These are phyloP conservation scores for Physeter macrocephalus DNA, from an alignment of 2,113 vertebrate species.

Conservation along the genomic window DNA sequence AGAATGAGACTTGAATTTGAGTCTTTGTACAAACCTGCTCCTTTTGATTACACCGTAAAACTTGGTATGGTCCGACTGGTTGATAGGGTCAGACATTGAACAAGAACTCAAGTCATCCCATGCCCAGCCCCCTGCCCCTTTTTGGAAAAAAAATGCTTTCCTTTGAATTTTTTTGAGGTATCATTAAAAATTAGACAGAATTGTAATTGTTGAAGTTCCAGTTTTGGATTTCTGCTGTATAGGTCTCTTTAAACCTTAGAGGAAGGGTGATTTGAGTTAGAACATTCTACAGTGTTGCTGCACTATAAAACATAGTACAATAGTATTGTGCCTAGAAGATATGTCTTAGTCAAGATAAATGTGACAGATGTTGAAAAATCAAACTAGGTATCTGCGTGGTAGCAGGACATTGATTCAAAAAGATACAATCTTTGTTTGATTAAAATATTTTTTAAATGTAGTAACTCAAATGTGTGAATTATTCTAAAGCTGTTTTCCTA, in stretches of 20 bases:
- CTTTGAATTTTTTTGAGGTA: not conserved
- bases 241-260: not conserved
- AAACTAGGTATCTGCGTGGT: not conserved
- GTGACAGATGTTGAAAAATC: not conserved
- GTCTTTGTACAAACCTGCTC: not conserved
- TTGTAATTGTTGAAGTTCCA: constrained; percentile 16
- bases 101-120: not conserved
- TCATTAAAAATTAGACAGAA: constrained; percentile 1
- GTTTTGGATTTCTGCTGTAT: not conserved
- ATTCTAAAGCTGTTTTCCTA: not conserved
- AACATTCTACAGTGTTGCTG: not conserved
- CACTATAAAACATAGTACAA: not conserved
- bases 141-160: not conserved
- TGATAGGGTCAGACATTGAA: not conserved
- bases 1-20: not conserved
- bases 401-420: not conserved
- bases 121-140: not conserved
- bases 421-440: not conserved
- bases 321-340: not conserved
- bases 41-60: not conserved
- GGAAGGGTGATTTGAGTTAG: not conserved
- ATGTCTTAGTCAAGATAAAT: not conserved
- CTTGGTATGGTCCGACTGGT: not conserved
- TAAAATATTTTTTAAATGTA: not conserved
- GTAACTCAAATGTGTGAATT: not conserved